These are phyloP conservation scores for Rhamphomyia laevipes DNA, from an alignment of 2,888 invertebrate genomes.

Conservation along the genomic window DNA sequence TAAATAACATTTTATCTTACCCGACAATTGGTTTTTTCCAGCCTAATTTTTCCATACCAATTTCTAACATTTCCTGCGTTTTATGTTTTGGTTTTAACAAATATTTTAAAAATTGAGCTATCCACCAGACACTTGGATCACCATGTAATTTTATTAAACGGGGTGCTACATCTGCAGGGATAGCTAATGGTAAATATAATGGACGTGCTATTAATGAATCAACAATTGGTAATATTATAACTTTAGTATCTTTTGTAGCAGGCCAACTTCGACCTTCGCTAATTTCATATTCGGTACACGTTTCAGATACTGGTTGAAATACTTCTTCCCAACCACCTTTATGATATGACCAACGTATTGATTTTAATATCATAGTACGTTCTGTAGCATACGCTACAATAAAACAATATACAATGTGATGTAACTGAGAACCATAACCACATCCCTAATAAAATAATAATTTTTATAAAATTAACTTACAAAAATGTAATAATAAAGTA, in stretches of 20 bases:
- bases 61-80: too few species aligned
- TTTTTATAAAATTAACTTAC: too few species aligned
- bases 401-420: conserved; percentile 95
- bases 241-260: conserved; percentile 61
- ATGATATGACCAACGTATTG: conserved; percentile 90
- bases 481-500: too few species aligned
- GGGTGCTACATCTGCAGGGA: conserved; percentile 82
- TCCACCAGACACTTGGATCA: too few species aligned
- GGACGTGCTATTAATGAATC: conserved; percentile 79
- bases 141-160: conserved; percentile 63
- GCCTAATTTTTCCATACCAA: too few species aligned
- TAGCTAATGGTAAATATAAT: conserved; percentile 73
- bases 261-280: conserved; percentile 71
- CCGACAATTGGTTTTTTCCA: conserved; percentile 84
- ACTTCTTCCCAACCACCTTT: conserved; percentile 89
- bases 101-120: too few species aligned
- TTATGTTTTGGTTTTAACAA: too few species aligned
- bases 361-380: conserved; percentile 83
- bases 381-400: too few species aligned
- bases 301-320: conserved; percentile 80
- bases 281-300: conserved; percentile 58
- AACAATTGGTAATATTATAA: conserved; percentile 84
- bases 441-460: too few species aligned
- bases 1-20: too few species aligned
- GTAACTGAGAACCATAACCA: conserved; percentile 97